Evolutionary conservation across 2,113 vertebrate genomes (phyloP).

Genomic region (Mionectes macconnelli): DNA sequence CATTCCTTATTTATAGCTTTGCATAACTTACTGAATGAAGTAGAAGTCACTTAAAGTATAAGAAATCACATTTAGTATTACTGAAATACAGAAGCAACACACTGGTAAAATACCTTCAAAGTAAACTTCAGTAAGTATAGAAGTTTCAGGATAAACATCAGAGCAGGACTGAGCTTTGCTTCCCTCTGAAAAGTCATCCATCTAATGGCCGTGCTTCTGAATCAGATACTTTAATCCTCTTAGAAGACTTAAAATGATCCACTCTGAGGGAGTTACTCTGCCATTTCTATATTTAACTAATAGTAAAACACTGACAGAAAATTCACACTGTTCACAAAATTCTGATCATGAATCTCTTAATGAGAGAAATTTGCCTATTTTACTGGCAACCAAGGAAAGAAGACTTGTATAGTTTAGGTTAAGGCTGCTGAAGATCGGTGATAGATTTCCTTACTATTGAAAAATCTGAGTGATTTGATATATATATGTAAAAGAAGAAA

Average conservation of each 20-base stretch:
- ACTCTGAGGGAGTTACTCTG: slow-evolving; percentile 8
- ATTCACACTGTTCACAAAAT: background rate
- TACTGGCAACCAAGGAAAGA: background rate
- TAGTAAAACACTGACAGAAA: background rate
- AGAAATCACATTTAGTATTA: background rate
- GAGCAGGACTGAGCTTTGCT: slow-evolving; percentile 13
- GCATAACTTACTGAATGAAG: background rate
- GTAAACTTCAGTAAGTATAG: background rate
- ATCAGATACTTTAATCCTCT: slow-evolving; percentile 62
- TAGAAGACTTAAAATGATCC: slow-evolving; percentile 45
- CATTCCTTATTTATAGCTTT: slow-evolving; percentile 20
- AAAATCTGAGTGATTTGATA: background rate
- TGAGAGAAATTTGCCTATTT: background rate
- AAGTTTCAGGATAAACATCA: slow-evolving; percentile 31
- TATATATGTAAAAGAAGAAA: background rate
- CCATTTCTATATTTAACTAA: slow-evolving; percentile 34
- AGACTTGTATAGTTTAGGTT: background rate
- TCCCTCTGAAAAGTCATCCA: background rate
- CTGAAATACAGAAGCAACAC: background rate
- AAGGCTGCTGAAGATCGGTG: background rate
- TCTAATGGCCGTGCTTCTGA: background rate
- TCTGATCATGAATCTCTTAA: background rate
- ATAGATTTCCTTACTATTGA: background rate
- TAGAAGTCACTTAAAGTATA: background rate
- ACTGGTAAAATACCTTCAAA: background rate